Base-by-base conservation (phyloP, 2,113 vertebrate genomes). In the Sturnus vulgaris region DNA sequence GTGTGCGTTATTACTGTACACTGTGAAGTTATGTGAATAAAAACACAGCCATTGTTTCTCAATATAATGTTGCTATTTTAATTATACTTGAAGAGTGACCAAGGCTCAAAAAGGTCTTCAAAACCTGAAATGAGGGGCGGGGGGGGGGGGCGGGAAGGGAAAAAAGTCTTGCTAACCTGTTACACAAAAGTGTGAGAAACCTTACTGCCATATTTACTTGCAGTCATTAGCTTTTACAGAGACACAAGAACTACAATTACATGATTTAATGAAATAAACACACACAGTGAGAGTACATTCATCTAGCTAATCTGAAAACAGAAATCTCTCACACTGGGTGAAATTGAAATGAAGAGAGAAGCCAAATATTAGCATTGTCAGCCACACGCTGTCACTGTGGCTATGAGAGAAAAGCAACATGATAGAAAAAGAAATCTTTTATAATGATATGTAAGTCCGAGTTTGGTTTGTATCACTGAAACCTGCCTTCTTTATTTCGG, bases 191-290 rank as follows among this genome's bases (percentile, higher is more conserved):
- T 75, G 15, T 73, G 42, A 94, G 44, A 90, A 90, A 31, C 24
- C 11, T 59, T 70, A 59, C 10, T 92, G 63, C 9, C 12, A 5
- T 35, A 78, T 72, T 71, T 95, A 73, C 50, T 56, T 68, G 69
- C 18, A 56, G 66, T 84, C n/a, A 70, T 79, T 78, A 82, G 16
- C 35, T 81, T 84, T 66, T 83, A 50, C 42, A 87, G 84, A 85
- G 57, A 77, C 71, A 81, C 40, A 91, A 87, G 86, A 83, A 61
- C 42, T 79, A 78, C 55, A 88, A 82, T 92, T 93, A 73, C 49
- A 37, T 53, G 17, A 59, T 91, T 86, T 96, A 89, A 79, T 94
- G 68, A 93, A 95, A 97, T 70, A 92, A 78, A 59, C 37, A 71
- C 46, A 47, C 35, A 66, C 33, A 69, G 82, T 79, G 37, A 95